Evolutionary conservation across 2,797 vertebrate species (phyloP), one percentile per base, ranked within the genome.

Genomic region (Erpetoichthys calabaricus): DNA sequence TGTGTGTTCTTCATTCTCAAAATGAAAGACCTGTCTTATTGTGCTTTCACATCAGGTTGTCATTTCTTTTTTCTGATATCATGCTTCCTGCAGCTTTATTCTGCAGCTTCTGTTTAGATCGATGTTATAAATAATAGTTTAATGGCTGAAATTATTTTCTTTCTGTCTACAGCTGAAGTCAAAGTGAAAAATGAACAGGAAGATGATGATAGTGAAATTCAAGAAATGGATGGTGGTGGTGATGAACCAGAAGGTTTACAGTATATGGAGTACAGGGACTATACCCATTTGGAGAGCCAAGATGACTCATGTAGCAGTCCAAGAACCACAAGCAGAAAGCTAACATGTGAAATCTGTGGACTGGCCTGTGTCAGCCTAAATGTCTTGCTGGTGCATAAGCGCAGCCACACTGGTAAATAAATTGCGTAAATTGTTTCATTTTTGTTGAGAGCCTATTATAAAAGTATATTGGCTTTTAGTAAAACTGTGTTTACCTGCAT

Each of bases 311-410:
- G 74, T 3, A 79, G 78, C 3, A 65, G 65, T 44, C 7, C 72
- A 64, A 86, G 81, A 63, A 67, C 81, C 55, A 59, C 70, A 9
- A 61, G 70, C 47, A 88, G 89, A 60, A 97, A 95, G 73, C 84
- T 95, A 70, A 93, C 63, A 62, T 97, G 93, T 52, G 91, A 97
- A 72, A 82, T 95, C 72, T 97, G 92, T 65, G 93, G 92, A 68
- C 77, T 96, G 76, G 85, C 88, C 78, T 96, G 93, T 78, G 86
- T 96, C 74, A 94, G 92, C 80, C 90, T 94, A 76, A 97, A 97
- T 62, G 92, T 97, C 57, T 78, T 97, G 78, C 86, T 96, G 78
- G 93, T 97, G 72, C 93, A 97, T 76, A 95, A 96, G 61, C 86
- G 92, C 74, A 96, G 92, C 77, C 92, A 96, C 77, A 96, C 92